Base-by-base conservation (phyloP, 2,888 invertebrate species). In the Cosmorhoe ocellata region DNA sequence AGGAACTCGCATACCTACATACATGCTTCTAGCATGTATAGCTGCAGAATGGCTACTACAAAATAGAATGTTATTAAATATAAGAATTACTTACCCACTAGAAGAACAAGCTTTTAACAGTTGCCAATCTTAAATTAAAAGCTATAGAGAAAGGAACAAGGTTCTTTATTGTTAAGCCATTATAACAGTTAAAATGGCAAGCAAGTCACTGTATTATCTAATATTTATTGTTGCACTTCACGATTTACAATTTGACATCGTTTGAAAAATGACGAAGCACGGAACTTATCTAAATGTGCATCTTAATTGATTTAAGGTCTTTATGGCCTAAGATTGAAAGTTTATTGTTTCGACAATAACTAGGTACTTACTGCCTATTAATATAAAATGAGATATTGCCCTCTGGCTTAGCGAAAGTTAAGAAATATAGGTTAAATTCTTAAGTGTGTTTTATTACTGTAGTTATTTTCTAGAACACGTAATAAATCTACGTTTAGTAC, bases 231-330 rank as follows among this genome's bases (percentile, higher is more conserved):
- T 34, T 43, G 27, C 32, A 36, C 43, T 39, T 52, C 52, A 48
- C 42, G 47, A 39, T 52, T 52, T 47, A 47, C 43, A 39, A 40
- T 56, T 58, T 56, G 52, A 58, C 63, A 64, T 65, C 51, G 57
- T 57, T 56, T 58, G 50, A 52, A 62, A 64, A 61, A 59, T 63
- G 62, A 60, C 37, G 45, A 37, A 28, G 42, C 18, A 11, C 31
- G 13, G 30, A 56, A 46, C 44, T 66, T 73, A 79, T 79, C 79
- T 73, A 59, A 59, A 76, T 67, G 69, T 61, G 58, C 60, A 79
- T 79, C 80, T 75, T 69, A 79, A 79, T 79, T 76, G 76, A 74
- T 69, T 72, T 65, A 59, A 60, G 63, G 58, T 56, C 49, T 59
- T 63, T 56, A 61, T 59, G 49, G 53, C 54, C 50, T 54, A 45